A percentile compares a stretch with the other conserved stretches of the same genome.
Evolutionary conservation across 2,797 vertebrate genomes (phyloP).

Genomic region (Characodon lateralis): DNA sequence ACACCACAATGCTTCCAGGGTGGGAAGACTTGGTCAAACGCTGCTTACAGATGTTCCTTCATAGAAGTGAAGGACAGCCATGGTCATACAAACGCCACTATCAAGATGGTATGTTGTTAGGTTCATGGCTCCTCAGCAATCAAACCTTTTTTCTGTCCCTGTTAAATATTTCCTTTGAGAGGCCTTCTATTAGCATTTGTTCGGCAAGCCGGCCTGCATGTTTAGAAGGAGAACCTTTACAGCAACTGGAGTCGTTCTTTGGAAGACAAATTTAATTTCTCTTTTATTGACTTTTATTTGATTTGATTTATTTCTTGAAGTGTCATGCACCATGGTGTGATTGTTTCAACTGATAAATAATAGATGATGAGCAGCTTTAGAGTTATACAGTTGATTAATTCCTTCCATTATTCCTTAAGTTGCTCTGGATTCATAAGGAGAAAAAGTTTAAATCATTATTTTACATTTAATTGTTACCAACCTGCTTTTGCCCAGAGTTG

Average conservation of each 20-base stretch:
- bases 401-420: no score
- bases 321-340: no score
- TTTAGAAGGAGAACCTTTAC: background rate
- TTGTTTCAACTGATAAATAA: no score
- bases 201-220: background rate
- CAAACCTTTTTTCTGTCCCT: background rate
- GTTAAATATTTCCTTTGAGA: background rate
- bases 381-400: no score
- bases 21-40: constrained; percentile 95
- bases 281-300: no score
- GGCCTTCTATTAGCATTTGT: background rate
- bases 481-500: no score
- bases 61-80: constrained; percentile 91
- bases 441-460: no score
- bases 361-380: no score
- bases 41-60: constrained; percentile 96
- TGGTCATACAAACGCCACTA: constrained; percentile 97
- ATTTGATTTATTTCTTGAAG: no score
- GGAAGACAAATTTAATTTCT: background rate
- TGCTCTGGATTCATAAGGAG: no score
- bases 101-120: constrained; percentile 87
- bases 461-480: no score
- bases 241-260: background rate
- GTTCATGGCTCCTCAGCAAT: background rate
- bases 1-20: constrained; percentile 95